Conservation (phyloP, 2,797 vertebrate species). For the Leuciscus waleckii region DNA sequence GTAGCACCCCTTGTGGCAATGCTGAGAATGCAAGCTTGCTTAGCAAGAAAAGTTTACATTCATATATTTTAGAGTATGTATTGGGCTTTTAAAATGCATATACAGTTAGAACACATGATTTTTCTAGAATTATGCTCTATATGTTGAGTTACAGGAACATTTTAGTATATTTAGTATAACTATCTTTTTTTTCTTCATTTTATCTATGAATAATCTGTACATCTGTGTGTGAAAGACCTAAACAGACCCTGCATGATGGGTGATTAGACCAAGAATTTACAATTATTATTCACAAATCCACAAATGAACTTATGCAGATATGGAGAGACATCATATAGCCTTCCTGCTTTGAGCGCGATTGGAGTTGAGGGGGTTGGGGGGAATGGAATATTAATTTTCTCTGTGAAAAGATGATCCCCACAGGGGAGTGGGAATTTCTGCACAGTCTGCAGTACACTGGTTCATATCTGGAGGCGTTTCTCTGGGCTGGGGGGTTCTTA, state of each 20-base stretch:
- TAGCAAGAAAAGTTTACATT: too few relatives aligned
- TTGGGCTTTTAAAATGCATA: background rate
- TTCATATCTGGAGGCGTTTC: constrained; percentile 75
- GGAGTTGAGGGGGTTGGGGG: constrained; percentile 26
- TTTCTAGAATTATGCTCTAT: background rate
- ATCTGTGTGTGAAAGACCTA: constrained; percentile 76
- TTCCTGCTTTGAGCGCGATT: constrained; percentile 67
- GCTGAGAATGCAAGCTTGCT: background rate
- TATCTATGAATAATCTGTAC: constrained; percentile 66
- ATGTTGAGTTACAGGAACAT: background rate
- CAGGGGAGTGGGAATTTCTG: constrained; percentile 70
- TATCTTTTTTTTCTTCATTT: constrained; percentile 37
- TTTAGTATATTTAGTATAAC: background rate
- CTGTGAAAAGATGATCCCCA: constrained; percentile 65
- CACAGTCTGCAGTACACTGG: constrained; percentile 72
- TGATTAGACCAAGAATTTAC: constrained; percentile 56
- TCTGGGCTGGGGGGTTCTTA: constrained; percentile 63
- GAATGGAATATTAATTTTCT: constrained; percentile 68
- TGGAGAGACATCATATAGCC: constrained; percentile 71
- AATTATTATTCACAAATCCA: constrained; percentile 65
- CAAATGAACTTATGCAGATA: constrained; percentile 65
- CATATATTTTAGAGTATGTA: background rate
- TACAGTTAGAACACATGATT: background rate
- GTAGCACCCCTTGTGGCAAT: background rate
- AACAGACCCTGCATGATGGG: constrained; percentile 66